Percentiles rank a stretch among this genome's conserved stretches.
Conservation (phyloP, 2,888 invertebrate species). For the Ophion obscuratus region DNA sequence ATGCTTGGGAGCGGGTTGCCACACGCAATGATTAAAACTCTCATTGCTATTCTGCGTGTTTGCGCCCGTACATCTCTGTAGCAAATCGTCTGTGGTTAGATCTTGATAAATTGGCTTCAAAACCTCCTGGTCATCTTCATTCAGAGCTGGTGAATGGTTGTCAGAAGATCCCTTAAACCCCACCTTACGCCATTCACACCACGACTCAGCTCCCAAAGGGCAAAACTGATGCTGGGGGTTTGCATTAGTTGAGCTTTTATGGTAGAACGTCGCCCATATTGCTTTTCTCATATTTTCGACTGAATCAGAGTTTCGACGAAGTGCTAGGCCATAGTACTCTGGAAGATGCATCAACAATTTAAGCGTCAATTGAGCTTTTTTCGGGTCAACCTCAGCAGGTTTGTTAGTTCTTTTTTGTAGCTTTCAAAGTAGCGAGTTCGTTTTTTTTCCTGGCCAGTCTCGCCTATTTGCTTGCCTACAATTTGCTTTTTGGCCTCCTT, state of each 20-base stretch:
- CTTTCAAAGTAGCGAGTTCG: slow-evolving; percentile 25
- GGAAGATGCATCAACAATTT: slow-evolving; percentile 46
- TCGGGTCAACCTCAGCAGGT: slow-evolving; percentile 35
- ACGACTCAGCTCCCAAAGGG: not conserved
- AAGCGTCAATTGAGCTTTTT: slow-evolving; percentile 53
- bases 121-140: too few relatives aligned
- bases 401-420: slow-evolving; percentile 52
- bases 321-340: not conserved
- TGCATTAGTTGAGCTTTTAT: slow-evolving; percentile 49
- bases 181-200: too few relatives aligned
- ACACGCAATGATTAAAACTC: too few relatives aligned
- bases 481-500: slow-evolving; percentile 53
- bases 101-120: too few relatives aligned
- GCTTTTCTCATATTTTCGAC: slow-evolving; percentile 54
- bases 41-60: too few relatives aligned
- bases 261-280: slow-evolving; percentile 57
- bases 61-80: too few relatives aligned
- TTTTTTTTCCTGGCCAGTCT: not conserved
- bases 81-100: too few relatives aligned
- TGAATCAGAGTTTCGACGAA: slow-evolving; percentile 58
- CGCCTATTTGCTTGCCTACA: slow-evolving; percentile 13
- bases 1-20: too few relatives aligned
- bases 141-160: too few relatives aligned
- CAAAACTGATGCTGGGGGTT: not conserved
- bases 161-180: too few relatives aligned